phyloP scores from a whole-genome alignment of 2,888 invertebrate genomes.

The Nomada ferruginata region DNA sequence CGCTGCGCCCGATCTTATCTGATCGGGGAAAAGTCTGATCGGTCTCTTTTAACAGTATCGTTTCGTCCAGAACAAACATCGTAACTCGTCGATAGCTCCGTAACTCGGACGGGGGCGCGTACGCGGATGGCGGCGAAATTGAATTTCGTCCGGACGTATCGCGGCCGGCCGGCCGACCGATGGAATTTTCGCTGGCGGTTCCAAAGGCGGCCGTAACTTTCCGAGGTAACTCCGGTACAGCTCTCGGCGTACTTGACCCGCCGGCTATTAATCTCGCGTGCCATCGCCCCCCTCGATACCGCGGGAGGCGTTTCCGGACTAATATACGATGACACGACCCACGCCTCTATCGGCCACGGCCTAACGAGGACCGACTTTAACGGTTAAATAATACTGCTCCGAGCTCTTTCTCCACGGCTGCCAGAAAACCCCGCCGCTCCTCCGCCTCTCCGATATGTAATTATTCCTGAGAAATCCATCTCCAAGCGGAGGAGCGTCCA shows the following conservation, averaged over 20 bases:
- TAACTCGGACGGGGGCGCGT: too few relatives aligned
- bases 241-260: conserved; percentile 72
- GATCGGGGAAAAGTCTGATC: conserved; percentile 47
- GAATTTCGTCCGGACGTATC: too few relatives aligned
- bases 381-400: conserved; percentile 79
- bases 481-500: too few relatives aligned
- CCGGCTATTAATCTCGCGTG: conserved; percentile 76
- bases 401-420: conserved; percentile 50
- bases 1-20: conserved; percentile 59
- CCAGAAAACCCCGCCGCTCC: background rate
- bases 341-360: conserved; percentile 78
- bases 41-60: conserved; percentile 61
- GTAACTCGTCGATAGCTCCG: too few relatives aligned
- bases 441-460: too few relatives aligned
- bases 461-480: too few relatives aligned
- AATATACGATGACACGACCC: conserved; percentile 80
- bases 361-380: conserved; percentile 81
- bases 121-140: too few relatives aligned
- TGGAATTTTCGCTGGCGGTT: conserved; percentile 56
- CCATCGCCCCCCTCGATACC: conserved; percentile 73
- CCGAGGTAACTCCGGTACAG: conserved; percentile 66
- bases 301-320: conserved; percentile 77
- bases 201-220: conserved; percentile 56
- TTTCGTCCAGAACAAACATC: conserved; percentile 46
- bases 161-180: background rate